A percentile compares a stretch with the other conserved stretches of the same genome.
Conservation (phyloP, 2,113 vertebrate genomes). For the Formicarius rufipectus region DNA sequence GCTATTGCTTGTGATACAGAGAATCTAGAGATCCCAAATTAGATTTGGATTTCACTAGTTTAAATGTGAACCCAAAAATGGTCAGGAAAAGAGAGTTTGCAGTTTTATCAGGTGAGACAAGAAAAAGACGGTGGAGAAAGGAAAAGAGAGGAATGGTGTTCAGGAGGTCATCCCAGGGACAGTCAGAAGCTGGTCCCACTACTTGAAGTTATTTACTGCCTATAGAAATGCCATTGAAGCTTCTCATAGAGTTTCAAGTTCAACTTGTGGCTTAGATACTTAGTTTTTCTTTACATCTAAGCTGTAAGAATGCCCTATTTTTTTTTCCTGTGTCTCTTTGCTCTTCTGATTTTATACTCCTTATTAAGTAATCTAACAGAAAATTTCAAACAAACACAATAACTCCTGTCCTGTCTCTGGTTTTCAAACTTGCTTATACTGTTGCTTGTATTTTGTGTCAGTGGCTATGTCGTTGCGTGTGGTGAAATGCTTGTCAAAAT, state of each 20-base stretch:
- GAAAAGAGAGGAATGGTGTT: background rate
- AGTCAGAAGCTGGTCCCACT: background rate
- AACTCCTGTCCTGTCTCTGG: background rate
- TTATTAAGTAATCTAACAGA: background rate
- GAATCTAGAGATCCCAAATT: background rate
- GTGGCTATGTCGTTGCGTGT: background rate
- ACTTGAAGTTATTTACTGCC: background rate
- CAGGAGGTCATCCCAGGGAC: background rate
- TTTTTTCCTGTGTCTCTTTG: background rate
- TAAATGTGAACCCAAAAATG: background rate
- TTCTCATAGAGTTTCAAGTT: background rate
- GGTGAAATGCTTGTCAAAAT: background rate
- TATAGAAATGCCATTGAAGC: background rate
- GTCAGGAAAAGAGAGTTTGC: background rate
- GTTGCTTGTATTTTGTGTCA: background rate
- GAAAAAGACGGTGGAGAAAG: background rate
- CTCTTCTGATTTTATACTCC: background rate
- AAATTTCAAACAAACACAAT: background rate
- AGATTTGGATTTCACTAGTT: background rate
- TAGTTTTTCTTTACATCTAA: background rate
- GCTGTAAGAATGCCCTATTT: background rate
- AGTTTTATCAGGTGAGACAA: background rate
- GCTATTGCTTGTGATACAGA: background rate
- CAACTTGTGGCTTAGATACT: background rate
- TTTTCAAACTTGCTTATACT: fast-evolving